These are phyloP conservation scores for Columba livia DNA, from an alignment of 2,113 vertebrate species.

Conservation along the genomic window DNA sequence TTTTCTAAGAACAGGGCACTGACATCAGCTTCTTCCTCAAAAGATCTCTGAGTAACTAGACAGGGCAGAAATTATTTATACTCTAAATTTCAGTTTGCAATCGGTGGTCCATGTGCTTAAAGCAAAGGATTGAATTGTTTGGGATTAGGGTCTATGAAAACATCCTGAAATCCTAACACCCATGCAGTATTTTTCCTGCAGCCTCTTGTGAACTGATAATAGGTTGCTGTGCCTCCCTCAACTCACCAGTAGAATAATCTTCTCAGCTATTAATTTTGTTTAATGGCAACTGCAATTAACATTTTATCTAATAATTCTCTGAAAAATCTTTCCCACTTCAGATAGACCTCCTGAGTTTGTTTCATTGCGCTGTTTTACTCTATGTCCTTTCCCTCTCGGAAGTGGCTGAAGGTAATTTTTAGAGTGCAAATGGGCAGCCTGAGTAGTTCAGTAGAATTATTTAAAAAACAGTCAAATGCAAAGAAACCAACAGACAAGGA, in stretches of 20 bases:
- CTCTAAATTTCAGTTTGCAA: neutral
- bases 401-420: neutral
- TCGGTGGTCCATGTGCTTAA: neutral
- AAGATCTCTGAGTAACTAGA: neutral
- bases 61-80: neutral
- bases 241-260: neutral
- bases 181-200: neutral
- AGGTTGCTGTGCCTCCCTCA: neutral
- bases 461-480: neutral
- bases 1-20: conserved; percentile 9
- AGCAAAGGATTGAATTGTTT: neutral
- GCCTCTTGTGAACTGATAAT: neutral
- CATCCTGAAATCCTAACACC: neutral
- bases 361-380: neutral
- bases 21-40: neutral
- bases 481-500: neutral
- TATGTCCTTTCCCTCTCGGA: neutral
- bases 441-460: neutral
- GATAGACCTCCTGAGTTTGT: neutral
- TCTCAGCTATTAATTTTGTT: neutral
- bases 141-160: neutral
- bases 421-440: neutral
- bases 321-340: neutral
- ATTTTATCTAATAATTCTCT: neutral
- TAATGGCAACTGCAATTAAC: neutral